Conservation (phyloP, 2,113 vertebrate genomes). For the Tauraco erythrolophus region DNA sequence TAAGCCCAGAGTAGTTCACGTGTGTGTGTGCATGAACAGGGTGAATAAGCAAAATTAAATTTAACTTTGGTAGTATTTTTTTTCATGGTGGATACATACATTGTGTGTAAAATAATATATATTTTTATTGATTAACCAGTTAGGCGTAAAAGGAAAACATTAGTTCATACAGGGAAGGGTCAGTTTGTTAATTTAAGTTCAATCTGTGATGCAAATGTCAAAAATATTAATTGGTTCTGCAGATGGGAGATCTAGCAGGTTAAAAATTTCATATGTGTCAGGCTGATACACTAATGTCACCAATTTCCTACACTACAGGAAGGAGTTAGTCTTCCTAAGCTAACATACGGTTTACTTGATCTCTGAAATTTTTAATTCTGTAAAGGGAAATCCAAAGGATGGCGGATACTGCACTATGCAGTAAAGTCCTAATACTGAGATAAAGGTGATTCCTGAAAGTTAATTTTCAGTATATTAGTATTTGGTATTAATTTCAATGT, state of each 20-base stretch:
- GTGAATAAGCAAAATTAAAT: background rate
- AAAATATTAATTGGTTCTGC: background rate
- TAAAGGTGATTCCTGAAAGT: background rate
- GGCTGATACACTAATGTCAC: background rate
- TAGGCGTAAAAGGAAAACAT: background rate
- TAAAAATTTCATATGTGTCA: background rate
- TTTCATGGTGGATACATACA: background rate
- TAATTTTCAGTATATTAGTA: background rate
- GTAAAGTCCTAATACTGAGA: background rate
- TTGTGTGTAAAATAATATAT: background rate
- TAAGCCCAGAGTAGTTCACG: background rate
- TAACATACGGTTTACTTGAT: background rate
- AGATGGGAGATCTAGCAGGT: background rate
- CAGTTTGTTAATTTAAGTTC: background rate
- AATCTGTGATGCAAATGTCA: background rate
- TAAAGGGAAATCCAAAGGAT: background rate
- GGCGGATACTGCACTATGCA: background rate
- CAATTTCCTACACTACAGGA: background rate
- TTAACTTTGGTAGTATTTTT: background rate
- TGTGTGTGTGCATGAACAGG: background rate
- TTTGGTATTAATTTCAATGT: background rate
- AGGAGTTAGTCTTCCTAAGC: background rate
- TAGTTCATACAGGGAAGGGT: background rate
- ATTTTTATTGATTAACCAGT: background rate
- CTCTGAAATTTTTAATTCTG: background rate